phyloP scores from a whole-genome alignment of 2,888 invertebrate species.

The Eumerus sabulonum region DNA sequence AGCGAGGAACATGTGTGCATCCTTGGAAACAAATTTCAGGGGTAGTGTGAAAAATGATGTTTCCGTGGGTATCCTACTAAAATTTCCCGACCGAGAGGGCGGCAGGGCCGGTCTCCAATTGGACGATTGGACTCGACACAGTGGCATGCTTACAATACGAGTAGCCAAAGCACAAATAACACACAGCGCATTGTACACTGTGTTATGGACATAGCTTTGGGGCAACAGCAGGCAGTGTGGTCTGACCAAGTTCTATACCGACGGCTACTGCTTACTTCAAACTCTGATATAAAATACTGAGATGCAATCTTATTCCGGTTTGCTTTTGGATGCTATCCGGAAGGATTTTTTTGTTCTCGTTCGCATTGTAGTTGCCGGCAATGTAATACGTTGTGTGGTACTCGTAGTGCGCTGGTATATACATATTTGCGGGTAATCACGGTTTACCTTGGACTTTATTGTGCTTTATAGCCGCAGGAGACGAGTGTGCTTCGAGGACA shows the following conservation, averaged over 20 bases:
- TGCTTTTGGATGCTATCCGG: constrained; percentile 53
- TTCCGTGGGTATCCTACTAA: constrained; percentile 47
- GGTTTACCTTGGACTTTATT: constrained; percentile 64
- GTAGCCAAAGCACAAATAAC: constrained; percentile 34
- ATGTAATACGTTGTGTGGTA: constrained; percentile 25
- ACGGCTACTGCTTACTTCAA: constrained; percentile 32
- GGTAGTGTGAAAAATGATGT: constrained; percentile 58
- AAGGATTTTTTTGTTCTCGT: too few species aligned
- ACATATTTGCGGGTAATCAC: constrained; percentile 62
- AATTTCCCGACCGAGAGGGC: constrained; percentile 38
- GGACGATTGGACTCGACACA: constrained; percentile 35
- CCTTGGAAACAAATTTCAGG: constrained; percentile 46
- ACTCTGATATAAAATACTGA: constrained; percentile 46
- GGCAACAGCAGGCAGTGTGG: constrained; percentile 24
- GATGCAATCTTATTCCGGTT: constrained; percentile 60
- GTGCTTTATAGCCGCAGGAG: constrained; percentile 58
- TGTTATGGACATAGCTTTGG: constrained; percentile 34
- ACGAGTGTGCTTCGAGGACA: constrained; percentile 11
- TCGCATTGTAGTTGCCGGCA: constrained; percentile 19
- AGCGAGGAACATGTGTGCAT: neutral
- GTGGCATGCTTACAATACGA: too few species aligned
- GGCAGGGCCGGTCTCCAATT: constrained; percentile 10
- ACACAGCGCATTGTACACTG: constrained; percentile 43
- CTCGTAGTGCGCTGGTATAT: constrained; percentile 32
- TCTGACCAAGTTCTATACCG: constrained; percentile 58